A percentile compares a stretch with the other conserved stretches of the same genome.
Conservation (phyloP, 2,888 invertebrate genomes). For the Dexiosoma caninum region DNA sequence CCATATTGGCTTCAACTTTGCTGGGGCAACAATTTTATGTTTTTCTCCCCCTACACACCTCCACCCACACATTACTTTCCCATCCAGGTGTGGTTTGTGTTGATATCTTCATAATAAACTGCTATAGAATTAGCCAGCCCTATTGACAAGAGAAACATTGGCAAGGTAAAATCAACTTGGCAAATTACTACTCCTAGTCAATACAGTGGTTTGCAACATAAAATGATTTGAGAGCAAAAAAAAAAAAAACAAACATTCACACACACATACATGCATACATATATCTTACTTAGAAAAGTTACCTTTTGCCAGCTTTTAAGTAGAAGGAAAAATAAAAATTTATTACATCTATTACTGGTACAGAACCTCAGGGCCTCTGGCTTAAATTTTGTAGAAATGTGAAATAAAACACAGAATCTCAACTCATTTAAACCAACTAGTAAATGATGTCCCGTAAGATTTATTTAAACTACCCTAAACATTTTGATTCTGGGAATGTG, state of each 20-base stretch:
- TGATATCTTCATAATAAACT: slow-evolving; percentile 61
- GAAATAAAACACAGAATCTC: neutral
- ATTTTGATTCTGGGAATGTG: slow-evolving; percentile 51
- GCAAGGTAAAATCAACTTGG: slow-evolving; percentile 15
- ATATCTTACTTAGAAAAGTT: too few species aligned
- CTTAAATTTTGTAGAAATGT: neutral
- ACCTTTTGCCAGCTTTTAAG: slow-evolving; percentile 46
- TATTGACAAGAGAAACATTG: slow-evolving; percentile 41
- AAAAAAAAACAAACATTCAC: neutral
- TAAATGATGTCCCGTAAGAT: slow-evolving; percentile 61
- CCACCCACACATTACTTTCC: slow-evolving; percentile 1
- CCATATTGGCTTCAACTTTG: neutral
- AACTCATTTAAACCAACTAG: slow-evolving; percentile 44
- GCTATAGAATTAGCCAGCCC: slow-evolving; percentile 62
- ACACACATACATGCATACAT: too few species aligned
- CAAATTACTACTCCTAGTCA: neutral
- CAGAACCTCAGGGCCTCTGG: slow-evolving; percentile 27
- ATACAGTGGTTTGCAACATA: neutral
- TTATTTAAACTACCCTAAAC: slow-evolving; percentile 57
- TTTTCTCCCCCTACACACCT: neutral
- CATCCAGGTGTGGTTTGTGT: slow-evolving; percentile 41
- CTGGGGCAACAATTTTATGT: neutral
- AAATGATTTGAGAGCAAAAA: neutral
- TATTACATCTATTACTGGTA: slow-evolving; percentile 47
- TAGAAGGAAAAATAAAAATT: slow-evolving; percentile 48